Percentiles rank a stretch among this genome's conserved stretches.
phyloP scores from a whole-genome alignment of 1,140 invertebrate species.

The Rhagoletis pomonella region DNA sequence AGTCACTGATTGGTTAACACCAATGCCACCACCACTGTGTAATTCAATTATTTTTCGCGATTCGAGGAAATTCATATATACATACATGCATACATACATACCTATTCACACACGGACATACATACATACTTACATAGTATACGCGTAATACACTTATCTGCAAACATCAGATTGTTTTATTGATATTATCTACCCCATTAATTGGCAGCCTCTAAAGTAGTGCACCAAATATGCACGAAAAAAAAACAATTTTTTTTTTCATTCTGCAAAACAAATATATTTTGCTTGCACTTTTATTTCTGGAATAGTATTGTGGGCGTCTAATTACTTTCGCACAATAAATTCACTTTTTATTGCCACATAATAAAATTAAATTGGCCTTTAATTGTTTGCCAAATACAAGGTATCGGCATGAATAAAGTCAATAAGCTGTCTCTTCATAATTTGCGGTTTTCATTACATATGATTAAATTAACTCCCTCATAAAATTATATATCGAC shows the following conservation, averaged over 20 bases:
- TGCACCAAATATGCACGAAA: not conserved
- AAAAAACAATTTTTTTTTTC: too few species aligned
- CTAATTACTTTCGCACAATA: not conserved
- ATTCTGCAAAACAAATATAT: not conserved
- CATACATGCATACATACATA: not conserved
- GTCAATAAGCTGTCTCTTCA: too few species aligned
- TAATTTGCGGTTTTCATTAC: too few species aligned
- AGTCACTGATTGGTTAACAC: not conserved
- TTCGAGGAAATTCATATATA: not conserved
- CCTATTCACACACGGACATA: not conserved
- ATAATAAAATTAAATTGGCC: slow-evolving; percentile 6
- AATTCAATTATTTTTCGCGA: not conserved
- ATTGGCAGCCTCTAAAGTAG: not conserved
- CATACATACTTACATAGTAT: not conserved
- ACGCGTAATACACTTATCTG: not conserved
- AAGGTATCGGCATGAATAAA: not conserved
- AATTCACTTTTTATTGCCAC: slow-evolving; percentile 4
- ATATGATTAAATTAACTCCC: too few species aligned
- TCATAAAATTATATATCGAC: too few species aligned
- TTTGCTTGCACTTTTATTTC: not conserved
- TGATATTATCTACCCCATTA: too few species aligned
- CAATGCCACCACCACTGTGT: not conserved
- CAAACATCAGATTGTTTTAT: too few species aligned
- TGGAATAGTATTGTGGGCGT: not conserved
- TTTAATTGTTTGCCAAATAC: slow-evolving; percentile 4